Conservation (phyloP, 1,140 invertebrate genomes). For the Drosophila nigromelanica region DNA sequence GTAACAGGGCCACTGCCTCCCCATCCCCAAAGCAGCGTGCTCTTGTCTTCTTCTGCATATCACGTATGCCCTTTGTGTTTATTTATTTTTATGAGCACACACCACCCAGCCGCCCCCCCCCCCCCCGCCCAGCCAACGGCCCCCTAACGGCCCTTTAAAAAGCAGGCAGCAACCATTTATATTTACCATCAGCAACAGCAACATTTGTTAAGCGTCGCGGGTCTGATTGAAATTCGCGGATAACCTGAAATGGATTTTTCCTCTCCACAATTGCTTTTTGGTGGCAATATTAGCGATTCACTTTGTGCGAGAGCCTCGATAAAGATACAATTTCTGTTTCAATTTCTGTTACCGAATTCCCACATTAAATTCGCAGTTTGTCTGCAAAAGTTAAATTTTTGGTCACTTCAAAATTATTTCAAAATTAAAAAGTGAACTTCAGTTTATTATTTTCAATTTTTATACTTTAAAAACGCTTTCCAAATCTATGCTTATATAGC, state of each 20-base stretch:
- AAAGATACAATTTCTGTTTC: not conserved
- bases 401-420: too few species aligned
- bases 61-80: slow-evolving; percentile 70
- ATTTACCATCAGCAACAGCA: slow-evolving; percentile 32
- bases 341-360: slow-evolving; percentile 1
- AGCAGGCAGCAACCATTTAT: slow-evolving; percentile 20
- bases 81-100: slow-evolving; percentile 64
- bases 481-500: too few species aligned
- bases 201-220: slow-evolving; percentile 55
- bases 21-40: slow-evolving; percentile 9
- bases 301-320: slow-evolving; percentile 31
- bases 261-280: slow-evolving; percentile 83
- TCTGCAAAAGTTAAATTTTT: not conserved
- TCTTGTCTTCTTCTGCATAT: slow-evolving; percentile 39
- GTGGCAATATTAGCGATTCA: slow-evolving; percentile 78
- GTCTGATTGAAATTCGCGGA: slow-evolving; percentile 82
- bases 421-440: too few species aligned
- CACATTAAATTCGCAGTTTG: not conserved
- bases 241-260: slow-evolving; percentile 82
- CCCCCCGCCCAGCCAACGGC: not conserved
- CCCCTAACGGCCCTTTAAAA: too few species aligned
- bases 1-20: too few species aligned
- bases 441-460: too few species aligned
- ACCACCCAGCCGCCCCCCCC: not conserved
- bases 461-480: too few species aligned